phyloP scores from a whole-genome alignment of 2,113 vertebrate genomes.

The Sarotherodon lohbergeri region DNA sequence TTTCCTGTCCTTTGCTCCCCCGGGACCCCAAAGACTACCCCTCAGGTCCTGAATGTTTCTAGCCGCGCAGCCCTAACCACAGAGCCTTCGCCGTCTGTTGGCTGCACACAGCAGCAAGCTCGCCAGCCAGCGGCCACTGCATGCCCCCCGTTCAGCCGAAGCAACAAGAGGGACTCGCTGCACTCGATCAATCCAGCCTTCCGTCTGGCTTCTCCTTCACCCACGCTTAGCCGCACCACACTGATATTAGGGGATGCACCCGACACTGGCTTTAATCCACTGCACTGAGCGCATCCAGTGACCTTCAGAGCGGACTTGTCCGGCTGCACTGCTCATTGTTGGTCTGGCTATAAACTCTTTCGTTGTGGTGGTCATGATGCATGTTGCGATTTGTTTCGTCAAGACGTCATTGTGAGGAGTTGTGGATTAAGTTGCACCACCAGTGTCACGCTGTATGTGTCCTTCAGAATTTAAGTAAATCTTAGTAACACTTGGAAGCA shows the following conservation, averaged over 20 bases:
- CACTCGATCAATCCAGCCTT: slow-evolving; percentile 64
- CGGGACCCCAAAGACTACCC: slow-evolving; percentile 54
- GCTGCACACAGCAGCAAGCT: slow-evolving; percentile 16
- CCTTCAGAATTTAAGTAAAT: slow-evolving; percentile 10
- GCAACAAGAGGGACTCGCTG: slow-evolving; percentile 46
- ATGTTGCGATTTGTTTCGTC: slow-evolving; percentile 6
- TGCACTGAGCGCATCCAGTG: slow-evolving; percentile 23
- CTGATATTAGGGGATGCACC: slow-evolving; percentile 37
- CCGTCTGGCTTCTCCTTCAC: slow-evolving; percentile 58
- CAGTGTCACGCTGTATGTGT: background rate
- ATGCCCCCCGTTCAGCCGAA: slow-evolving; percentile 37
- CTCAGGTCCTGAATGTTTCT: slow-evolving; percentile 35
- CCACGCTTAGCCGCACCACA: slow-evolving; percentile 38
- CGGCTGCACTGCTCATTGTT: background rate
- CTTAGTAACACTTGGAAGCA: slow-evolving; percentile 58
- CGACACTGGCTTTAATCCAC: slow-evolving; percentile 36
- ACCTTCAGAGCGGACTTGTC: background rate
- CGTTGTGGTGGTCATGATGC: background rate
- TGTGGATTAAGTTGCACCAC: background rate
- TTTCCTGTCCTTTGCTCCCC: slow-evolving; percentile 49
- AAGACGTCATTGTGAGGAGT: slow-evolving; percentile 36
- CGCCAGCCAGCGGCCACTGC: background rate
- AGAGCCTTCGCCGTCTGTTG: background rate
- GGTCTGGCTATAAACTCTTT: background rate
- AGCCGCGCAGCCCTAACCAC: background rate